Conservation (phyloP, 2,888 invertebrate genomes). For the Papilio protenor region DNA sequence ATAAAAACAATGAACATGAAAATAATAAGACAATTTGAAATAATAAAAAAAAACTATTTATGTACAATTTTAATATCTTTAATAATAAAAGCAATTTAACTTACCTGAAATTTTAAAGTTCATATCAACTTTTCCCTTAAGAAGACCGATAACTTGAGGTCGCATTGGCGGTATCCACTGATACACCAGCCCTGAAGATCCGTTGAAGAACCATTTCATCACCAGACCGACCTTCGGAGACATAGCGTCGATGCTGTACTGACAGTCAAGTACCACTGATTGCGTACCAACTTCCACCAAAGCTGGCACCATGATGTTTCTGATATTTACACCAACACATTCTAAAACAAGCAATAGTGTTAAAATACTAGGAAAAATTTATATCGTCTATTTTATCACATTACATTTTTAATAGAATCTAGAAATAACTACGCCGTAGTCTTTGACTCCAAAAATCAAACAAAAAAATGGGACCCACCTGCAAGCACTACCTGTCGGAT, state of each 20-base stretch:
- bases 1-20: too few relatives aligned
- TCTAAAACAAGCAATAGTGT: conserved; percentile 55
- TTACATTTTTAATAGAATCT: not conserved
- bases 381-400: not conserved
- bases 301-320: conserved; percentile 71
- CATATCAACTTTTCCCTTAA: conserved; percentile 78
- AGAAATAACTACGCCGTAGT: too few relatives aligned
- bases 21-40: too few relatives aligned
- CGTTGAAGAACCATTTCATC: conserved; percentile 81
- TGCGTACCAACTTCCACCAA: conserved; percentile 72
- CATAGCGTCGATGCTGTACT: conserved; percentile 59
- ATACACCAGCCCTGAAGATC: conserved; percentile 75
- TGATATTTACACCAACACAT: conserved; percentile 79
- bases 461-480: too few relatives aligned
- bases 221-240: conserved; percentile 68
- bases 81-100: conserved; percentile 33
- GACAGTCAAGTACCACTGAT: conserved; percentile 70
- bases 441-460: too few relatives aligned
- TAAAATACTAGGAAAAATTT: not conserved
- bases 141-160: conserved; percentile 77
- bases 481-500: too few relatives aligned
- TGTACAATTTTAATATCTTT: too few relatives aligned
- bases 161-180: conserved; percentile 80
- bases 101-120: conserved; percentile 75
- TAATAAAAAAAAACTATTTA: too few relatives aligned